Base-by-base conservation (phyloP, 2,113 vertebrate genomes). In the Osmerus mordax region DNA sequence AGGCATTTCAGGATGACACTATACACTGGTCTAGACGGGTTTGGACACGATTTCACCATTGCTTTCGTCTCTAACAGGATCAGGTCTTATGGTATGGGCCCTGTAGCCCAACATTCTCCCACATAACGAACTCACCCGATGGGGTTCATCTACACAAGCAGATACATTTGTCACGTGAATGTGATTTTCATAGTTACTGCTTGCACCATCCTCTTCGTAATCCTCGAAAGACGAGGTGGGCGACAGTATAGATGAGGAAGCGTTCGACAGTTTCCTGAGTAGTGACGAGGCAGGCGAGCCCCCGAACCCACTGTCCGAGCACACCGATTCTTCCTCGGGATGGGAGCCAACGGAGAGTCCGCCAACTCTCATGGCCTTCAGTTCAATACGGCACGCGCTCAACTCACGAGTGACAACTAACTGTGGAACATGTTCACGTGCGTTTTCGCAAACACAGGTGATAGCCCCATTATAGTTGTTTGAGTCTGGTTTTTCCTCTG, bases 191-290 rank as follows among this genome's bases (percentile, higher is more conserved):
- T n/a, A 18, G 51, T n/a, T 89, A 12, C 84, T 69, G 55, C 16
- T 56, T 56, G 54, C 54, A 56, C 54, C 54, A 21, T 93, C 91
- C 72, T 93, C 92, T 71, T 93, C 92, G 11, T 89, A 92, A 32
- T 92, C 91, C 67, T 93, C 91, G 29, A 92, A 93, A 54, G 89
- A 93, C 4, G 91, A 92, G 61, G 92, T 89, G 14, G 91, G 92
- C 3, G 91, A 93, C n/a, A 91, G 87, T 36, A 87, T 87, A 0
- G 66, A 69, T 1, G 84, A 89, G 3, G 89, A 89, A 9, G 85
- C 85, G 67, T 80, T 87, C 4, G 88, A 88, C 16, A 88, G 73
- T 59, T 86, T 84, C 13, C 86, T 81, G 5, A 86, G 75, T 25
- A 73, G 68, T 1, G 83, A 78, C 1, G 85, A 84, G 0, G 77